A percentile compares a stretch with the other conserved stretches of the same genome.
These are phyloP conservation scores for Drosophila saltans DNA, from an alignment of 1,140 invertebrate species.

Conservation along the genomic window DNA sequence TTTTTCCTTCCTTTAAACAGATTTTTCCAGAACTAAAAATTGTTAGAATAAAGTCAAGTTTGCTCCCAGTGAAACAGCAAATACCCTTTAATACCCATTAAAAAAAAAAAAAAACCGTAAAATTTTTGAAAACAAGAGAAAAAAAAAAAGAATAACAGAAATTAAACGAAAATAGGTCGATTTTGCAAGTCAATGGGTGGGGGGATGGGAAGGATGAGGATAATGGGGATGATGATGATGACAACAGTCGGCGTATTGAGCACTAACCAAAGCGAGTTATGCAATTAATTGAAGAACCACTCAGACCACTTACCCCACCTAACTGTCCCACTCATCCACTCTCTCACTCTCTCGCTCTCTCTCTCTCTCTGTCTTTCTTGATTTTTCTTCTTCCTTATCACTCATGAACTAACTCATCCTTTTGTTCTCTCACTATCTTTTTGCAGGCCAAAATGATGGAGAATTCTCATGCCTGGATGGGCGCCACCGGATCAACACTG, in stretches of 20 bases:
- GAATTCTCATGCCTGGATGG: constrained; percentile 94
- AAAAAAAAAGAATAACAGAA: constrained; percentile 28
- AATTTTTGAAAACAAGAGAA: background rate
- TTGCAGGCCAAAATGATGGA: constrained; percentile 94
- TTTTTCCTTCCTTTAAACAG: background rate
- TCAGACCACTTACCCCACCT: constrained; percentile 21
- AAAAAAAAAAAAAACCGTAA: background rate
- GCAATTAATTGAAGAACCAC: constrained; percentile 63
- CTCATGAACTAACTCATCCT: background rate
- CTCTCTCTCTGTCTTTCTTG: background rate
- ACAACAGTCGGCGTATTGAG: constrained; percentile 52
- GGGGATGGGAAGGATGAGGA: constrained; percentile 1
- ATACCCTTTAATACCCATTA: background rate
- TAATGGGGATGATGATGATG: background rate
- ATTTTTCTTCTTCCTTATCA: constrained; percentile 21
- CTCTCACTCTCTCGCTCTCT: constrained; percentile 17
- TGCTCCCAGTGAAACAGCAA: background rate
- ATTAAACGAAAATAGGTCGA: constrained; percentile 63
- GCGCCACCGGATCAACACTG: constrained; percentile 91
- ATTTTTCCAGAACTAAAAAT: background rate
- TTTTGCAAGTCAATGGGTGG: constrained; percentile 63
- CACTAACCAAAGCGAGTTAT: constrained; percentile 64
- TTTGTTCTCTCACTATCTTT: constrained; percentile 17
- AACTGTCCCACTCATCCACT: background rate
- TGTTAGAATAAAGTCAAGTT: too few relatives aligned